These are phyloP conservation scores for Zaprionus tsacasi DNA, from an alignment of 1,140 invertebrate species.

Conservation along the genomic window DNA sequence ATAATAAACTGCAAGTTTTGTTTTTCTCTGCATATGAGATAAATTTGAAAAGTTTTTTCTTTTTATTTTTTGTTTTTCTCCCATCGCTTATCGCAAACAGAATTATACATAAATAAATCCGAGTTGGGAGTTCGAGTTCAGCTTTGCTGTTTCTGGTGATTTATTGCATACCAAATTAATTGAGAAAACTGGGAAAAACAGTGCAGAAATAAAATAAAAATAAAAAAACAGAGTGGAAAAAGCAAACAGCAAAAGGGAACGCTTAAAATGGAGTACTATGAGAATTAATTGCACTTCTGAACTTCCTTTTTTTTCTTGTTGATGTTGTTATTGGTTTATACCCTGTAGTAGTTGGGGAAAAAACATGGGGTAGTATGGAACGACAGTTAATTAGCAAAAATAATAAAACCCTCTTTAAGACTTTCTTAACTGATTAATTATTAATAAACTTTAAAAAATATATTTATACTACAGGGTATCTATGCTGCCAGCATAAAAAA, in stretches of 20 bases:
- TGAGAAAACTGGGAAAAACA: constrained; percentile 45
- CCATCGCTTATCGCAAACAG: constrained; percentile 6
- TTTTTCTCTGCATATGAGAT: constrained; percentile 27
- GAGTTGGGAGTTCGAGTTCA: constrained; percentile 16
- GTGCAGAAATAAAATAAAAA: constrained; percentile 27
- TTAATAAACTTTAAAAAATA: background rate
- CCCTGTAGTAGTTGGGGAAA: background rate
- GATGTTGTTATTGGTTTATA: constrained; percentile 3
- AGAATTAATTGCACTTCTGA: constrained; percentile 70
- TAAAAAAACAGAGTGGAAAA: background rate
- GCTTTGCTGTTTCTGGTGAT: constrained; percentile 36
- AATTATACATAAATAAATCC: constrained; percentile 22
- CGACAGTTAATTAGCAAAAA: background rate
- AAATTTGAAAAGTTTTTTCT: constrained; percentile 28
- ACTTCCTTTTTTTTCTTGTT: constrained; percentile 36
- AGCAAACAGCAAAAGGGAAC: constrained; percentile 27
- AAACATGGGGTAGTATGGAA: background rate
- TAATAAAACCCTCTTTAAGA: background rate
- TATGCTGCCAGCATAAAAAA: background rate
- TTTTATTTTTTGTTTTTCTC: background rate
- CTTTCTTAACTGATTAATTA: background rate
- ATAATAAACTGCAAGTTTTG: constrained; percentile 2
- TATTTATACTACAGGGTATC: background rate
- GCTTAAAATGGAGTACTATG: constrained; percentile 30
- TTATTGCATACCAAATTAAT: constrained; percentile 62